Conservation (phyloP, 1,140 invertebrate genomes). For the Brachionus calyciflorus region DNA sequence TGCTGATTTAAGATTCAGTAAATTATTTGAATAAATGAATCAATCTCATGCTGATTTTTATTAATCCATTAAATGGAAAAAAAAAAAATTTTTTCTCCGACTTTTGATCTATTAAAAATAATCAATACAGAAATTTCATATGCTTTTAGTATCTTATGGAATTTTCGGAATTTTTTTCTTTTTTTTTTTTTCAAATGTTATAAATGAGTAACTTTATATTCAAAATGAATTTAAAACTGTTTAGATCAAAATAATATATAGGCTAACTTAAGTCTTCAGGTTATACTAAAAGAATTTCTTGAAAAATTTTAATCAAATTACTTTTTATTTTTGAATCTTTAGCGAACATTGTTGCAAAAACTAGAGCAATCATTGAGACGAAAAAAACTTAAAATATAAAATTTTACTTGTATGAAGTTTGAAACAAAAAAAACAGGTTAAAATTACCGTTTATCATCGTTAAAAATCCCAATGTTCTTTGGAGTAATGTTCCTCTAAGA, state of each 20-base stretch:
- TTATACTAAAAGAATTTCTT: too few species aligned
- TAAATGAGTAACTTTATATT: too few species aligned
- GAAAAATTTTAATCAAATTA: not conserved
- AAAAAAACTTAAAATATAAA: constrained; percentile 19
- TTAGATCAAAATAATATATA: too few species aligned
- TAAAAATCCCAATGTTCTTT: not conserved
- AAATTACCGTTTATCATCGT: constrained; percentile 33
- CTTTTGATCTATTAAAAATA: constrained; percentile 19
- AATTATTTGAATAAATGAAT: too few species aligned
- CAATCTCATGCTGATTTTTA: constrained; percentile 18
- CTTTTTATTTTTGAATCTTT: not conserved
- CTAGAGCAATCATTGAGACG: not conserved
- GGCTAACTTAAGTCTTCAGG: too few species aligned
- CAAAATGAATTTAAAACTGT: too few species aligned
- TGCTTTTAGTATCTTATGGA: not conserved
- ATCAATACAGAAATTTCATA: constrained; percentile 3
- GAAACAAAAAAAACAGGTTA: too few species aligned
- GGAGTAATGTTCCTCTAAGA: not conserved
- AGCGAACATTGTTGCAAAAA: not conserved
- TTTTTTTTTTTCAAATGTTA: too few species aligned
- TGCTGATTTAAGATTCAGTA: constrained; percentile 11
- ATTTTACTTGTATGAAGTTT: too few species aligned
- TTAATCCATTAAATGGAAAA: not conserved
- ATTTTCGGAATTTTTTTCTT: constrained; percentile 38
- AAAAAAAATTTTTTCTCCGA: constrained; percentile 15